Conservation (phyloP, 2,888 invertebrate genomes). For the Scaptomyza cyrtandrae region DNA sequence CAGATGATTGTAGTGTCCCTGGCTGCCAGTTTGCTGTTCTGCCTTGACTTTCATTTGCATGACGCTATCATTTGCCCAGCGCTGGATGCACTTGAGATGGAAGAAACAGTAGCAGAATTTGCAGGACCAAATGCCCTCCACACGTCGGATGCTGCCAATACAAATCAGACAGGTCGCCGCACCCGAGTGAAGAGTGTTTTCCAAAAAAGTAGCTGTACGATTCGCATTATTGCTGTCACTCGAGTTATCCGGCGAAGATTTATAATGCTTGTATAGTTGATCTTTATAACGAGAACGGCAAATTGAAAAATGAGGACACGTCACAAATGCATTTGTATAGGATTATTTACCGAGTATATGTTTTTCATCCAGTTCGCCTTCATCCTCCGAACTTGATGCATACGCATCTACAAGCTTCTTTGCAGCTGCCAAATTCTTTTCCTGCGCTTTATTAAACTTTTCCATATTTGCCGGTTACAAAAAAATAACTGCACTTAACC, state of each 20-base stretch:
- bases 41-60: constrained; percentile 88
- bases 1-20: constrained; percentile 83
- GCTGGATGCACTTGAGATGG: constrained; percentile 94
- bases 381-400: constrained; percentile 86
- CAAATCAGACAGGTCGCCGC: constrained; percentile 95
- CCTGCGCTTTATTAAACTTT: constrained; percentile 82
- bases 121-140: constrained; percentile 95
- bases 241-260: constrained; percentile 39
- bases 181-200: constrained; percentile 92
- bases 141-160: constrained; percentile 93
- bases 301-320: constrained; percentile 42
- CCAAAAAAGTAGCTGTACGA: constrained; percentile 86
- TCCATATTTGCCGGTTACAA: constrained; percentile 54
- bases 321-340: constrained; percentile 30
- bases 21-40: constrained; percentile 86
- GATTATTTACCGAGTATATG: constrained; percentile 84
- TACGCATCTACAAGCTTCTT: constrained; percentile 85
- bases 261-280: constrained; percentile 85
- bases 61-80: constrained; percentile 96
- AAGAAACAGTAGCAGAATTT: constrained; percentile 92
- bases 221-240: constrained; percentile 22
- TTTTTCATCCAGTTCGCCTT: constrained; percentile 85
- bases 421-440: constrained; percentile 85
- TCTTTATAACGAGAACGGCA: constrained; percentile 74
- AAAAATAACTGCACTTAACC: constrained; percentile 9